These are phyloP conservation scores for Pangasius krempfi DNA, from an alignment of 2,797 vertebrate genomes.

Conservation along the genomic window DNA sequence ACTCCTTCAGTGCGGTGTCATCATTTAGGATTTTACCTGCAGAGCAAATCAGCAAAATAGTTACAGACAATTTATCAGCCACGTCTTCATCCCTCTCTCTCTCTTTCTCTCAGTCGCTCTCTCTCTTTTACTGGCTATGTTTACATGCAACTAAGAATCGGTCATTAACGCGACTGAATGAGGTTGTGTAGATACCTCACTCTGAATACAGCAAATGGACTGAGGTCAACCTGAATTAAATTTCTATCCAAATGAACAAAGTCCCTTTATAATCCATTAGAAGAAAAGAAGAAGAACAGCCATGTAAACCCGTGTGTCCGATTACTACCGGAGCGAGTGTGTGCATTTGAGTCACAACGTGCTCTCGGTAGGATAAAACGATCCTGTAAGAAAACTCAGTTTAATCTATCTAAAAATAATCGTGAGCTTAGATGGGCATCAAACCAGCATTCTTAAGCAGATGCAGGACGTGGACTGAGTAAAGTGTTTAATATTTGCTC, in stretches of 20 bases:
- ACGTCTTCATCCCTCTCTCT: not conserved
- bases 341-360: not conserved
- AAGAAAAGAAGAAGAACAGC: not conserved
- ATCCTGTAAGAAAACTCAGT: not conserved
- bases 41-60: slow-evolving; percentile 46
- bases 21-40: slow-evolving; percentile 94
- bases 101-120: fast-evolving
- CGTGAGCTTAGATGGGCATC: not conserved
- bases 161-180: not conserved
- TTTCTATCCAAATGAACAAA: not conserved
- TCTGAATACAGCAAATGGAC: not conserved
- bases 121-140: not conserved
- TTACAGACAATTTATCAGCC: slow-evolving; percentile 6
- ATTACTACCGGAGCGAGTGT: not conserved
- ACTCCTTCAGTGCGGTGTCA: slow-evolving; percentile 91
- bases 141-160: not conserved
- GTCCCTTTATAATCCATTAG: not conserved
- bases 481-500: not conserved
- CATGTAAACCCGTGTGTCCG: not conserved
- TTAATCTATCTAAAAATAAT: not conserved
- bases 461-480: not conserved
- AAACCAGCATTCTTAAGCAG: not conserved
- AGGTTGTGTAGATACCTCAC: too few species aligned
- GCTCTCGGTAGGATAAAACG: not conserved
- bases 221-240: not conserved